Base-by-base conservation (phyloP, 2,888 invertebrate species). In the Euzetes globulus region DNA sequence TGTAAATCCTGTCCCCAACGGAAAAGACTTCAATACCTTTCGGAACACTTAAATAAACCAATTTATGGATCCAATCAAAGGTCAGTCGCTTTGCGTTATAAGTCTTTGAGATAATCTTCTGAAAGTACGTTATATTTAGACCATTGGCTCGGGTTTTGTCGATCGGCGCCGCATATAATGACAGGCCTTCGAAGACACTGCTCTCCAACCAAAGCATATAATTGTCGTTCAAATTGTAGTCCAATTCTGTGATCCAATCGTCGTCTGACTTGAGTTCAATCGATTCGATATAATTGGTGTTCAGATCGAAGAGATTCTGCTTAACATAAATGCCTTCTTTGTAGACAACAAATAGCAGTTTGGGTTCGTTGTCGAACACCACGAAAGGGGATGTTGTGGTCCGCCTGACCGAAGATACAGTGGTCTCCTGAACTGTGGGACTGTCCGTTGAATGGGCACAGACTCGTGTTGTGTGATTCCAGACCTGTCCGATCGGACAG, bases 161-260 rank as follows among this genome's bases (percentile, higher is more conserved):
- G 4, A 60, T 60, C 6, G 60, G 60, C 1, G 60, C 60, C 19
- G 27, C 60, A 13, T 27, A 25, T 60, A 60, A 17, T 1, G 22
- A 25, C 1, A 27, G 27, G 25, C 60, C 60, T 22, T 60, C 60
- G 15, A 60, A 60, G 27, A 60, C 27, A 60, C 27, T 60, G 15
- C 27, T 60, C 27, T 60, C 60, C 60, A 60, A 27, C 60, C 60
- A 60, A 22, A 60, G 27, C 25, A 60, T 60, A 27, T 60, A 60
- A 27, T 60, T 60, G 11, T 60, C 60, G 1, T 13, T 15, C 3
- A 22, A 60, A 27, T 60, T 27, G 27, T 13, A 60, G 25, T 60
- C 60, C 5, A 60, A 19, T 60, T 60, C 60, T 22, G 60, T 60
- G 17, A 60, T 60, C 60, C 60, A 60, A 60, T 60, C 60, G 15